Conservation (phyloP, 2,888 invertebrate genomes). For the Fissipunctia ypsillon region DNA sequence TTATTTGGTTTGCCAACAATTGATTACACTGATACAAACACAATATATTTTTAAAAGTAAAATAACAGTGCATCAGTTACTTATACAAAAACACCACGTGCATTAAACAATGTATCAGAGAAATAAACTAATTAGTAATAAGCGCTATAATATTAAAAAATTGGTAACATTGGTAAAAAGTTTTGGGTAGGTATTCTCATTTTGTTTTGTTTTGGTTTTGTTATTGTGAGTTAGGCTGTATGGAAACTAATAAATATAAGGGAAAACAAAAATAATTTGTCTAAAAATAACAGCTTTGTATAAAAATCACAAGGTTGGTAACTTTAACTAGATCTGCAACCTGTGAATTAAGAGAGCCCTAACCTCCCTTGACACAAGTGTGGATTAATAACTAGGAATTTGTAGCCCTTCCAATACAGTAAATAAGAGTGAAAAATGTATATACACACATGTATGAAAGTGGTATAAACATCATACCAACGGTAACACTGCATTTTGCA, state of each 20-base stretch:
- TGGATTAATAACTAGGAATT: neutral
- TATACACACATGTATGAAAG: neutral
- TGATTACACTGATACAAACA: too few species aligned
- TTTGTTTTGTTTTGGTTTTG: too few species aligned
- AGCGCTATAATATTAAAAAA: too few species aligned
- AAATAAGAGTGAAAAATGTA: conserved; percentile 19
- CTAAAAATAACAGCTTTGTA: neutral
- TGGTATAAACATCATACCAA: conserved; percentile 5
- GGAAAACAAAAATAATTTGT: neutral
- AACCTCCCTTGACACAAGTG: neutral
- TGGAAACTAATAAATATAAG: neutral
- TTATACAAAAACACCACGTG: too few species aligned
- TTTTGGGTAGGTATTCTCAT: too few species aligned
- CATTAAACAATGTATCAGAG: too few species aligned
- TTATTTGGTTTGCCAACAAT: too few species aligned
- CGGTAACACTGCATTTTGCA: conserved; percentile 7
- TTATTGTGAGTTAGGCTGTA: neutral
- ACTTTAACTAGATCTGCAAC: neutral
- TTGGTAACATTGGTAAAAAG: too few species aligned
- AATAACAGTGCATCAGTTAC: too few species aligned
- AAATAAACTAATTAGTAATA: too few species aligned
- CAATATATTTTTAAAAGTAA: too few species aligned
- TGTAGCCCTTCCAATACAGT: neutral
- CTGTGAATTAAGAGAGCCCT: neutral
- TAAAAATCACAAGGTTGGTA: neutral